Evolutionary conservation across 1,140 invertebrate genomes (phyloP), one percentile per base, ranked within the genome.

Genomic region (Sarcophaga bullata): DNA sequence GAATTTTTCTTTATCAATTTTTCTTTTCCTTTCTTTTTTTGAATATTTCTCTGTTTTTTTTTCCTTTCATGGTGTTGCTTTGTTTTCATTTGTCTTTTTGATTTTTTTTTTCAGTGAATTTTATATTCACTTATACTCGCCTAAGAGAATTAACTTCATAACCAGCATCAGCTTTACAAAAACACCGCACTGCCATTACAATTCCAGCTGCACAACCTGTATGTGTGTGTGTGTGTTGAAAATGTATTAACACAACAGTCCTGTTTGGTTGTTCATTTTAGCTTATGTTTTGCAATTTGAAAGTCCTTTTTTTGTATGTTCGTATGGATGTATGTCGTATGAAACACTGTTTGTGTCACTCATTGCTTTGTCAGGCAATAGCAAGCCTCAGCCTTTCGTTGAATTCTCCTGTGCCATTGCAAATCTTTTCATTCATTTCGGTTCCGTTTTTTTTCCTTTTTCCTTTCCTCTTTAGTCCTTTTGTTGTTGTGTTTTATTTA

Each of bases 111-210:
- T 10, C 62, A 68, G 6, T 68, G 17, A 68, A 68, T 19, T 25
- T 68, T 17, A 68, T 68, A 68, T 68, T 68, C 62, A 68, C 62
- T 68, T 68, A 68, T 68, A 9, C 10, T 25, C 19, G 62, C 62
- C 62, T 25, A 68, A 68, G 62, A 68, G 62, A 68, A 68, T 68
- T 68, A 68, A 68, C 62, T 68, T 68, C 62, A 68, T 25, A 68
- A 68, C 62, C 62, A 68, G 62, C 17, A 68, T 10, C 19, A 6
- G 15, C 6, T 4, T 68, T 68, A 7, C 17, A 9, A 68, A 68
- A 19, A 68, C 17, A 68, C 62, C n/a, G 19, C 62, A 68, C 19
- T 5, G 8, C 15, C 58, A 17, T 25, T 9, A 8, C 17, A 2
- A 68, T 37, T 37, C 62, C 62, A 19, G 7, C 7, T 19, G 62